Conservation (phyloP, 1,140 invertebrate species). For the Orius laevigatus region DNA sequence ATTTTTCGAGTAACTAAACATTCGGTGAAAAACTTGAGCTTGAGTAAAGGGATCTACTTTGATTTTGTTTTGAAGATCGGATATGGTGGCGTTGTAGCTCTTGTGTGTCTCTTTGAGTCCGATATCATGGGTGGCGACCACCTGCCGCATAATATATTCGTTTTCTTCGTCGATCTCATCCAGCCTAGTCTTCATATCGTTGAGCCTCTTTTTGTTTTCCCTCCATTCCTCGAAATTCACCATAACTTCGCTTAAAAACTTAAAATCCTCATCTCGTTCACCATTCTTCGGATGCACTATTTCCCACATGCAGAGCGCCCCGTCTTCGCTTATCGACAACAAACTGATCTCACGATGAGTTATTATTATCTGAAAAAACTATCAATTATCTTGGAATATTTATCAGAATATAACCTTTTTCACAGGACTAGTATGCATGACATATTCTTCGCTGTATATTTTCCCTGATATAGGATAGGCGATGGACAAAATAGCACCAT, state of each 20-base stretch:
- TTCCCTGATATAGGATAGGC: conserved; percentile 62
- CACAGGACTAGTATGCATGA: conserved; percentile 47
- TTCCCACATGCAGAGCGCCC: conserved; percentile 71
- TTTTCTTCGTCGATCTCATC: conserved; percentile 56
- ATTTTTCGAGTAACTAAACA: not conserved
- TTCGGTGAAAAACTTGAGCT: not conserved
- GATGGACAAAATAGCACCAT: conserved; percentile 55
- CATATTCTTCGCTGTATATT: conserved; percentile 47
- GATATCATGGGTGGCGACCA: conserved; percentile 42
- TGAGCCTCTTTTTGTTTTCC: not conserved
- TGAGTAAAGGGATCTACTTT: conserved; percentile 28
- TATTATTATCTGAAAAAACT: conserved; percentile 35
- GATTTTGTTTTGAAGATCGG: conserved; percentile 52
- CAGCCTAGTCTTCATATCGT: conserved; percentile 42
- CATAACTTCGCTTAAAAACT: conserved; percentile 5
- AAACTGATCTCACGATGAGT: conserved; percentile 64
- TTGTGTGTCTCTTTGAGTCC: conserved; percentile 47
- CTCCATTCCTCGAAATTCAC: conserved; percentile 10
- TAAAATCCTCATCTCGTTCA: conserved; percentile 36
- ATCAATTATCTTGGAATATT: not conserved
- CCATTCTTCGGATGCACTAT: conserved; percentile 57
- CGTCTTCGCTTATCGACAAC: conserved; percentile 54
- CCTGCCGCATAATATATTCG: conserved; percentile 49
- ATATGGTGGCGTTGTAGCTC: conserved; percentile 46
- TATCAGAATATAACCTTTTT: conserved; percentile 7